These are phyloP conservation scores for Diabrotica undecimpunctata DNA, from an alignment of 1,140 invertebrate genomes.

Conservation along the genomic window DNA sequence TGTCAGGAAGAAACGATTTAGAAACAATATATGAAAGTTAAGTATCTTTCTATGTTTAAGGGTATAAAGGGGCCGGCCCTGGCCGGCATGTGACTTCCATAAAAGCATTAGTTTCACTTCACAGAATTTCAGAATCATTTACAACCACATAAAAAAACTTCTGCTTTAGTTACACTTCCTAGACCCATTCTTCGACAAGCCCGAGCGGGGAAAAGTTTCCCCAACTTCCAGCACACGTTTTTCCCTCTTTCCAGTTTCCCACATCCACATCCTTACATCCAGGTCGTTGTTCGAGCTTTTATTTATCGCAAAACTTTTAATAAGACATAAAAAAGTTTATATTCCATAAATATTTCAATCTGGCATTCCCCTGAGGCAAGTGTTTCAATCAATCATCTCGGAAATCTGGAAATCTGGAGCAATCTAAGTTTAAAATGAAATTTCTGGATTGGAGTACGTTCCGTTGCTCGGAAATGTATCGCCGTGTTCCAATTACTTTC, in stretches of 20 bases:
- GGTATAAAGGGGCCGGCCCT: too few relatives aligned
- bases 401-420: slow-evolving; percentile 26
- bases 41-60: too few relatives aligned
- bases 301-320: slow-evolving; percentile 19
- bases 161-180: too few relatives aligned
- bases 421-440: slow-evolving; percentile 29
- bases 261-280: background rate
- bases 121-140: too few relatives aligned
- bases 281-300: slow-evolving; percentile 2
- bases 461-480: background rate
- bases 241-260: background rate
- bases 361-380: slow-evolving; percentile 7
- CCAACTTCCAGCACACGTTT: background rate
- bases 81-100: too few relatives aligned
- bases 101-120: too few relatives aligned
- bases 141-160: too few relatives aligned
- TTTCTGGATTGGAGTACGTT: slow-evolving; percentile 11
- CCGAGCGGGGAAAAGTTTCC: too few relatives aligned
- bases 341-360: slow-evolving; percentile 17
- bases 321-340: slow-evolving; percentile 20
- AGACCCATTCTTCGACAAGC: too few relatives aligned
- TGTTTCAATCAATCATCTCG: slow-evolving; percentile 16
- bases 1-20: too few relatives aligned
- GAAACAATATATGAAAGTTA: too few relatives aligned
- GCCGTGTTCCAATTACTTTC: background rate